phyloP scores from a whole-genome alignment of 1,140 invertebrate species.

The Heliconius nattereri region DNA sequence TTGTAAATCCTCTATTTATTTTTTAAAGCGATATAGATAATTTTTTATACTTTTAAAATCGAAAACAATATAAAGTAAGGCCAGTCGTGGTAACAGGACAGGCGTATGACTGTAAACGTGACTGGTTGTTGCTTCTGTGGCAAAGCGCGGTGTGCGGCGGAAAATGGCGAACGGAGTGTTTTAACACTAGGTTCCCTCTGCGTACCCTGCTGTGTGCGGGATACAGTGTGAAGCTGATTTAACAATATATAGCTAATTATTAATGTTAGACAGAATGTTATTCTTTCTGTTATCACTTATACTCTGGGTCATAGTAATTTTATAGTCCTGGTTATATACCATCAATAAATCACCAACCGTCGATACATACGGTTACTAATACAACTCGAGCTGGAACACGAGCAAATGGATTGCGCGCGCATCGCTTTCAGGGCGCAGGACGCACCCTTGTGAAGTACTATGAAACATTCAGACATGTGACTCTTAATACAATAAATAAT shows the following conservation, averaged over 20 bases:
- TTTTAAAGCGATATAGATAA: background rate
- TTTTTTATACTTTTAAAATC: background rate
- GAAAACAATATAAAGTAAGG: too few species aligned
- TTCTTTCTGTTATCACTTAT: background rate
- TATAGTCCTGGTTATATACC: constrained; percentile 26
- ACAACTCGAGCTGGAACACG: constrained; percentile 53
- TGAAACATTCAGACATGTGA: constrained; percentile 58
- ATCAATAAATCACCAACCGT: constrained; percentile 36
- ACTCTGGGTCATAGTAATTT: constrained; percentile 8
- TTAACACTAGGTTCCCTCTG: too few species aligned
- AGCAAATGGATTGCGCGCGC: constrained; percentile 66
- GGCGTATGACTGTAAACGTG: too few species aligned
- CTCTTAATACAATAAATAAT: background rate
- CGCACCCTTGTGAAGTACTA: constrained; percentile 59
- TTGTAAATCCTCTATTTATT: background rate
- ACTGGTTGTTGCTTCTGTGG: too few species aligned
- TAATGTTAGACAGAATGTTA: background rate
- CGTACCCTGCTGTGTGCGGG: too few species aligned
- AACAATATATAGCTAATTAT: background rate
- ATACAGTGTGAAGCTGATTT: too few species aligned
- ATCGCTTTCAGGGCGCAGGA: constrained; percentile 75
- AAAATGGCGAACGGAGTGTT: too few species aligned
- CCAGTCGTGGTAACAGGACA: too few species aligned
- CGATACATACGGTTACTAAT: constrained; percentile 44
- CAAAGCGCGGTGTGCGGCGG: too few species aligned